A percentile compares a stretch with the other conserved stretches of the same genome.
phyloP scores from a whole-genome alignment of 2,888 invertebrate genomes.

The Trichopria drosophilae region DNA sequence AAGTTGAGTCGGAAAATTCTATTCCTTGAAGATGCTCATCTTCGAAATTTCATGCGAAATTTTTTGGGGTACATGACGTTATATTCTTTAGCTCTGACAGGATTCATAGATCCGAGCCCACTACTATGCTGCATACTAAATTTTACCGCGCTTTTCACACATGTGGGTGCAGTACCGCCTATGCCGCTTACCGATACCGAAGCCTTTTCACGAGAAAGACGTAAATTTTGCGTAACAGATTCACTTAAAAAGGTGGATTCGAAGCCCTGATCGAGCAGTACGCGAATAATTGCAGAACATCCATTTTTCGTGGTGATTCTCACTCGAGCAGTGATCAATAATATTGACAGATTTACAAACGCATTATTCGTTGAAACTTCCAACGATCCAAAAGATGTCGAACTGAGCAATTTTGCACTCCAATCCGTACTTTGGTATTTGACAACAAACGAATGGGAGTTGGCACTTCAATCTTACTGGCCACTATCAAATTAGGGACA shows the following conservation, averaged over 20 bases:
- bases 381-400: too few relatives aligned
- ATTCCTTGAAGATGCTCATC: conserved; percentile 6
- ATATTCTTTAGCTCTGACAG: conserved; percentile 13
- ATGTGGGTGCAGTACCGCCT: conserved; percentile 3
- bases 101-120: background rate
- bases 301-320: conserved; percentile 15
- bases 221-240: too few relatives aligned
- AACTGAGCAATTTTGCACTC: too few relatives aligned
- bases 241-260: conserved; percentile 30
- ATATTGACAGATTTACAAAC: conserved; percentile 2
- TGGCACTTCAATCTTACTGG: too few relatives aligned
- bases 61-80: conserved; percentile 10
- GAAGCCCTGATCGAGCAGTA: conserved; percentile 33
- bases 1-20: conserved; percentile 3
- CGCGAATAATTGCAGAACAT: conserved; percentile 16
- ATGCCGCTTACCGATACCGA: conserved; percentile 24
- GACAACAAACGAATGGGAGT: too few relatives aligned
- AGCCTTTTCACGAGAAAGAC: conserved; percentile 16
- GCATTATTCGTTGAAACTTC: too few relatives aligned
- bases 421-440: too few relatives aligned
- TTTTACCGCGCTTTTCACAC: too few relatives aligned
- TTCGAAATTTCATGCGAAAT: conserved; percentile 2
- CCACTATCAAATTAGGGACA: too few relatives aligned
- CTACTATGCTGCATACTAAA: too few relatives aligned
- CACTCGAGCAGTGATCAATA: conserved; percentile 30